Evolutionary conservation across 2,113 vertebrate genomes (phyloP).

Genomic region (Okapia johnstoni): DNA sequence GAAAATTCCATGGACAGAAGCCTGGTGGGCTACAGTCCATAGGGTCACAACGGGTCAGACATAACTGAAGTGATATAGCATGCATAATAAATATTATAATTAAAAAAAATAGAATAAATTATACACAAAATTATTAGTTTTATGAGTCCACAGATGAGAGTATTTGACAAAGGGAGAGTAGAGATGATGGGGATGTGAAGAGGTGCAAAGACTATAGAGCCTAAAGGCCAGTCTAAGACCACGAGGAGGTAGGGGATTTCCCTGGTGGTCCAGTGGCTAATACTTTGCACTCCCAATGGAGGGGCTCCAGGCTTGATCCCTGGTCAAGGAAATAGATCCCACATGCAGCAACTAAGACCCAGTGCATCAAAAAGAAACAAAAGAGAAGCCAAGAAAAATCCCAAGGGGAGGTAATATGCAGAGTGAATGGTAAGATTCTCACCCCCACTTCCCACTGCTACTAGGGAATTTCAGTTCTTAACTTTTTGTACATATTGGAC

Average conservation of each 20-base stretch:
- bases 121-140: not conserved
- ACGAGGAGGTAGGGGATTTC: not conserved
- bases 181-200: not conserved
- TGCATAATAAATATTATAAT: not conserved
- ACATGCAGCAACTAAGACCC: not conserved
- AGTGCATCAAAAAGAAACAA: not conserved
- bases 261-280: not conserved
- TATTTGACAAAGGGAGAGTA: not conserved
- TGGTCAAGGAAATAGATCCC: not conserved
- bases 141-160: not conserved
- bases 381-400: not conserved
- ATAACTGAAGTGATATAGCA: not conserved
- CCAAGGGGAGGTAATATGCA: not conserved
- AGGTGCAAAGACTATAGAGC: not conserved
- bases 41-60: not conserved
- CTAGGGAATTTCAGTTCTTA: not conserved
- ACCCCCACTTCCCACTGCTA: not conserved
- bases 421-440: not conserved
- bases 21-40: not conserved
- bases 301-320: not conserved
- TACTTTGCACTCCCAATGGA: not conserved
- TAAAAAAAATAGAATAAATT: not conserved
- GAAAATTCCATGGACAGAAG: not conserved
- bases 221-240: not conserved
- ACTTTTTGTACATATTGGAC: not conserved